phyloP scores from a whole-genome alignment of 2,888 invertebrate species.

The Thyatira batis region DNA sequence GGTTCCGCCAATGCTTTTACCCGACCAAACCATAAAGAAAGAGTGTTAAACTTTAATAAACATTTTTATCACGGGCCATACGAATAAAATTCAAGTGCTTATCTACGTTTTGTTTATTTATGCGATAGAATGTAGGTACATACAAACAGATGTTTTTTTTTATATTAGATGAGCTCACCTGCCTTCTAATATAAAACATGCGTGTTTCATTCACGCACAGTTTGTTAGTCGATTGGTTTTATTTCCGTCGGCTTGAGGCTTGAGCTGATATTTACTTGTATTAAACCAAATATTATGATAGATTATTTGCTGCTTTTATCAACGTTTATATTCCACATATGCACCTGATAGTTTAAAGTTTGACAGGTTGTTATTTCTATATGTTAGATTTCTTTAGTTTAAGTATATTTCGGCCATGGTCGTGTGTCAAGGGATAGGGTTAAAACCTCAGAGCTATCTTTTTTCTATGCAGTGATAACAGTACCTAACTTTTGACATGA shows the following conservation, averaged over 20 bases:
- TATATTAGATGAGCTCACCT: not conserved
- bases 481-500: no score
- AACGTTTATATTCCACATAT: not conserved
- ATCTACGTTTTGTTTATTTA: constrained; percentile 1
- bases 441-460: no score
- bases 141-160: not conserved
- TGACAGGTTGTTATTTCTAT: no score
- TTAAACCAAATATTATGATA: not conserved
- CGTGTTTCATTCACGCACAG: not conserved
- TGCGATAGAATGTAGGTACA: not conserved
- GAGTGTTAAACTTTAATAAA: not conserved
- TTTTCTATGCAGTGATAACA: no score
- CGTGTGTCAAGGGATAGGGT: no score
- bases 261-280: not conserved
- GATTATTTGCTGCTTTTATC: not conserved
- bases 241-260: not conserved
- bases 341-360: no score
- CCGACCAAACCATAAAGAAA: no score
- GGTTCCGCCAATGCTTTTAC: not conserved
- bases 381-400: no score
- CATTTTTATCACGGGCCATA: not conserved
- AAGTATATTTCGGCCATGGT: no score
- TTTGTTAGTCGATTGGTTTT: not conserved
- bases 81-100: not conserved
- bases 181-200: not conserved